Evolutionary conservation across 2,797 vertebrate genomes (phyloP).

Genomic region (Cygnus olor): DNA sequence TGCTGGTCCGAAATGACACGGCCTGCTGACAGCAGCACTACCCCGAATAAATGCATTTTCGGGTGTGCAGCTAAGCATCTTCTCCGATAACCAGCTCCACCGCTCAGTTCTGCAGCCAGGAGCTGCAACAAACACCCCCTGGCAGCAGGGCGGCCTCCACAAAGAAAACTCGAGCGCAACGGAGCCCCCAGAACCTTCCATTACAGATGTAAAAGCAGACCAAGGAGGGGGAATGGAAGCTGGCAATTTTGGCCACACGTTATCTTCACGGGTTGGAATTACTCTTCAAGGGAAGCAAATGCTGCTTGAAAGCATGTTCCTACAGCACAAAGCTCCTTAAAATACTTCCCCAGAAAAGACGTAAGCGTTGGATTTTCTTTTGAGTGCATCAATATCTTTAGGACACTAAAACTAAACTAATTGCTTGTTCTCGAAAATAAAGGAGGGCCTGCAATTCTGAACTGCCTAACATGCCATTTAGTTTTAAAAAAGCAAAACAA

Average conservation of each 20-base stretch:
- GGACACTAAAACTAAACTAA: not conserved
- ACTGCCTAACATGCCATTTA: not conserved
- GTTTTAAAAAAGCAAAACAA: not conserved
- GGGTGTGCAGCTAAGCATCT: not conserved
- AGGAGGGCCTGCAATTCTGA: fast-evolving
- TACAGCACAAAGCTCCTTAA: not conserved
- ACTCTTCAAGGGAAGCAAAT: not conserved
- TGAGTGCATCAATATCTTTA: not conserved
- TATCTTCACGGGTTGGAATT: not conserved
- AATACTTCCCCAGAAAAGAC: not conserved
- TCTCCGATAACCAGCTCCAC: not conserved
- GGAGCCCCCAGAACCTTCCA: not conserved
- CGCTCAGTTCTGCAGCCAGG: not conserved
- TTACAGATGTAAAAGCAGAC: not conserved
- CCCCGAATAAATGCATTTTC: not conserved
- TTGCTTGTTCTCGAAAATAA: not conserved
- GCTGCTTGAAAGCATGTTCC: not conserved
- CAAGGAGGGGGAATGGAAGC: not conserved
- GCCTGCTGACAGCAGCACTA: not conserved
- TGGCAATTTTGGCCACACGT: fast-evolving
- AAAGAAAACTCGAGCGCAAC: not conserved
- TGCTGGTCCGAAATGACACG: not conserved
- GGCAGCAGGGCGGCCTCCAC: not conserved
- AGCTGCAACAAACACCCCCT: not conserved
- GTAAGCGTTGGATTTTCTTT: not conserved